Evolutionary conservation across 2,113 vertebrate species (phyloP), one percentile per base, ranked within the genome.

Genomic region (Carassius carassius): DNA sequence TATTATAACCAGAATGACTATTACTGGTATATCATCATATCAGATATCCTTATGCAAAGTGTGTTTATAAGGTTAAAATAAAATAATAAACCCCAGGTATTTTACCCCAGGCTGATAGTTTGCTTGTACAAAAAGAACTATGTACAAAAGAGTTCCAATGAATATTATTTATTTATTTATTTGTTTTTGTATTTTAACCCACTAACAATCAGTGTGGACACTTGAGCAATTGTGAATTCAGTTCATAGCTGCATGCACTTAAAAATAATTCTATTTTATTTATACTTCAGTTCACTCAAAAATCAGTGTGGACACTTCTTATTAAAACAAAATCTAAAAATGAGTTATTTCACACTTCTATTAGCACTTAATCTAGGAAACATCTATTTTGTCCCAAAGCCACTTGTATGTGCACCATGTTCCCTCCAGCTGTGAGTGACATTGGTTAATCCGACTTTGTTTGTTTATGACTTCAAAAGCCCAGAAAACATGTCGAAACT

Each of bases 391-490:
- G 23, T 75, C n/a, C 47, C 25, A 75, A 76, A 32, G 23, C 73
- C n/a, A 54, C 47, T 25, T 63, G 41, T 44, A 13, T 65, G 13
- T 81, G 4, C 78, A 21, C 13, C 4, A 60, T 5, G 62, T 44
- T 44, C 41, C 41, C 6, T n/a, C 58, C 37, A 21, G 78, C 60
- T 25, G 25, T 47, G 37, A 16, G 8, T 47, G 60, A 67, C n/a
- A 49, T 11, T 1, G 0, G 11, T 5, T 81, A 49, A 49, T 65
- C 67, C 16, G 2, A 21, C 41, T 67, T 49, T 65, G 0, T 14
- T 25, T 84, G 78, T 75, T 86, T 82, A 78, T 62, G 37, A 62
- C 56, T 16, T 77, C 5, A 86, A 23, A 54, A 32, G 19, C 32
- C 23, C 32, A 17, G 8, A 12, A 29, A 23, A 84, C n/a, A 60